Base-by-base conservation (phyloP, 2,888 invertebrate species). In the Zhengitettix transpicula region DNA sequence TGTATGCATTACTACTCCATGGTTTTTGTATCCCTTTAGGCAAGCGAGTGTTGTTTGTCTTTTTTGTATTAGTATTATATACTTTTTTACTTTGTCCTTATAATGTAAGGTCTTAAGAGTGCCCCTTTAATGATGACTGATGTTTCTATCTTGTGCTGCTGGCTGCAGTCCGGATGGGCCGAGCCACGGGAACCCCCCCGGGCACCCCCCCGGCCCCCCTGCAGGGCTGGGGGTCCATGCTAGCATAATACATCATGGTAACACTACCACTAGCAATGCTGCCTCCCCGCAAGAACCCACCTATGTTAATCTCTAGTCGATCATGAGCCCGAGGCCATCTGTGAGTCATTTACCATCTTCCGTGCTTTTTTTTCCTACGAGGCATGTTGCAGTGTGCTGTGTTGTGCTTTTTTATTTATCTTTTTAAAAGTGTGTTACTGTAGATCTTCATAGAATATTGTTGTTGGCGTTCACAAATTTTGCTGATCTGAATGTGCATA, bases 301-400 rank as follows among this genome's bases (percentile, higher is more conserved):
- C 70, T 92, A 92, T 81, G 92, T 91, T 77, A 91, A 91, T 84
- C 89, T 91, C 81, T 88, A 88, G 86, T 83, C 81, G 76, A 75
- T 75, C 60, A 60, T 64, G 64, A 62, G 64, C 60, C 60, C 57
- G 56, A 56, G 60, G 60, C 60, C 60, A 60, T 52, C 60, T 60
- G 60, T 60, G 60, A 60, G 60, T 60, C 52, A 55, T 60, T 60
- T 42, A 59, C 56, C 28, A 55, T 40, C 40, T 55, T 55, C 55
- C 55, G 55, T 55, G 55, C 55, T 55, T 52, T 55, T 40, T 47
- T 47, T 52, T 55, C n/a, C 55, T 55, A 40, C 55, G 40, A 55
- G 55, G 55, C 55, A 55, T 55, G 55, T 40, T 55, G 55, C 55
- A 55, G 55, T 55, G 55, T 55, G 55, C 55, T 55, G 55, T 55